Base-by-base conservation (phyloP, 1,140 invertebrate species). In the Anadara kagoshimensis region DNA sequence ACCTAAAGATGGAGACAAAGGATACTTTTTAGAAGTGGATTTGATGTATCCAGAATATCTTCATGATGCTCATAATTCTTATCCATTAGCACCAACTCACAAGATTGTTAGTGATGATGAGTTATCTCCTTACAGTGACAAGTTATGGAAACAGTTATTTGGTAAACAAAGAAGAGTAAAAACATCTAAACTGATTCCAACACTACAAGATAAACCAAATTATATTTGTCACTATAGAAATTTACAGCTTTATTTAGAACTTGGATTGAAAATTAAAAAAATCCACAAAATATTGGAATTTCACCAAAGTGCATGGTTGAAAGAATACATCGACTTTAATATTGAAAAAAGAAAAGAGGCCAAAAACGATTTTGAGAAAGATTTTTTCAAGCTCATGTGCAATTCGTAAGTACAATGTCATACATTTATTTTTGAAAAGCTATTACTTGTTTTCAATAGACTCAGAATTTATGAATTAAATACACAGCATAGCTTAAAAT, bases 1-100 rank as follows among this genome's bases (percentile, higher is more conserved):
- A 43, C 41, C 80, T 18, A 78, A 90, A 74, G 83, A 90, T 85
- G 79, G 84, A 70, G 43, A 83, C 24, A 73, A 74, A 56, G 91
- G 92, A 11, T 92, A 90, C 74, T 90, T 92, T 70, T 82, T 93
- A 47, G 91, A 93, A 65, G 76, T 87, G 12, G 82, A 88, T 76
- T 53, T 90, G 41, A 59, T 79, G n/a, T 89, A 89, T 74, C 85
- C 86, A 20, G 10, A 79, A 56, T 2, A 88, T 24, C 57, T 92
- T 22, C 92, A 92, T 84, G 85, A 92, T 64, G 22, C 29, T 8
- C 91, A 92, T 84, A 89, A 86, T 74, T 89, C 91, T 75, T 90
- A 91, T 54, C 91, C 91, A 45, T 88, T 91, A 45, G 65, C 71
- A 8, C 71, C 64, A 10, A 20, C 5, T 16, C 44, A 43, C 10